Base-by-base conservation (phyloP, 2,888 invertebrate species). In the Sussaba pulchella region DNA sequence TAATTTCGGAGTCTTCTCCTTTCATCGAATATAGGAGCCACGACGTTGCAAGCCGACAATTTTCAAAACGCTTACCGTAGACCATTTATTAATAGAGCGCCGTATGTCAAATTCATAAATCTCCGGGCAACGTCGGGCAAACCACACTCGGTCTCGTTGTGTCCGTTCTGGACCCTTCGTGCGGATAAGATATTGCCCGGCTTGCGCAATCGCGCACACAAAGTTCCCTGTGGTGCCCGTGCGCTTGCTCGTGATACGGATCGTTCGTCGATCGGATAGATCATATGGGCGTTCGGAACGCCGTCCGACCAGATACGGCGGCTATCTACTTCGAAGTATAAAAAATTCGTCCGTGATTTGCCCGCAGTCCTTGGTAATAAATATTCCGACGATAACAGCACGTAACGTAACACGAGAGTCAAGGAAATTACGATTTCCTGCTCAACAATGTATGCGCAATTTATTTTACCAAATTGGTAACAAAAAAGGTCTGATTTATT, bases 71-170 rank as follows among this genome's bases (percentile, higher is more conserved):
- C 78, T 81, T 83, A 84, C 83, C 83, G 82, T 82, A 78, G 73
- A 80, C 73, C 39, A 81, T 75, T 82, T 84, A 85, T 85, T 84
- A 84, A 85, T 84, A 85, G 83, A 84, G 78, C 80, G 75, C 80
- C 72, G 80, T 83, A 84, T 77, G 84, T 85, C 85, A 84, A 85
- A 85, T 85, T 85, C 84, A 85, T 85, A 84, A 85, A 85, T 85
- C 85, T 83, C 67, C 43, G 41, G 70, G 72, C 52, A 72, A 75
- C 71, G 61, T 64, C 54, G 75, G 64, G 41, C 64, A 57, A 61
- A 57, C 45, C 63, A 63, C 59, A 63, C 59, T 75, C 75, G 79
- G 70, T 71, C 70, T 75, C 79, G 82, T 83, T 84, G 79, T 80
- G 74, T 82, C 74, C 67, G 69, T 45, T 80, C 72, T 71, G 73